phyloP scores from a whole-genome alignment of 2,797 vertebrate species.

The Tokudaia tokunoshimensis region DNA sequence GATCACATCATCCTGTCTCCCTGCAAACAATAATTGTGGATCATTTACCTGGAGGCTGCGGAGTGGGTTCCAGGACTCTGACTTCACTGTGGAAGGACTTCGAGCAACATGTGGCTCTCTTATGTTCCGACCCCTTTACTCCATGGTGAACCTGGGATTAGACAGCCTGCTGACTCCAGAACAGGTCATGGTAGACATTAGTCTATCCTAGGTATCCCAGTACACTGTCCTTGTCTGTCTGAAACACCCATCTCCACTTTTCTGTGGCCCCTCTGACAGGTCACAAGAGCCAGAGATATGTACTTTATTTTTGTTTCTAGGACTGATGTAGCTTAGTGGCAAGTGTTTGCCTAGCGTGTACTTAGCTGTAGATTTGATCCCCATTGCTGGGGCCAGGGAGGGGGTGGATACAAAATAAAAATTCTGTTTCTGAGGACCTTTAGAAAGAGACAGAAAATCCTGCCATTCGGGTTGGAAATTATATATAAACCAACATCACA shows the following conservation, averaged over 20 bases:
- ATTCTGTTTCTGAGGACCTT: not conserved
- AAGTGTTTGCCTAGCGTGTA: not conserved
- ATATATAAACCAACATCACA: not conserved
- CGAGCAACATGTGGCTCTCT: not conserved
- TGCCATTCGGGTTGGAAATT: not conserved
- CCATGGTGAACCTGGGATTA: not conserved
- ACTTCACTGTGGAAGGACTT: not conserved
- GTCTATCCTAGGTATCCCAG: fast-evolving
- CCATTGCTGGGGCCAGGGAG: not conserved
- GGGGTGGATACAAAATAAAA: too few relatives aligned
- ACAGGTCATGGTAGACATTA: not conserved
- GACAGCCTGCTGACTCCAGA: not conserved
- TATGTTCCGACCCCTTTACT: not conserved
- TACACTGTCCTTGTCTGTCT: not conserved
- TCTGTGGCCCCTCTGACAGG: fast-evolving
- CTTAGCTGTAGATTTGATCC: not conserved
- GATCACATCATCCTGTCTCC: not conserved
- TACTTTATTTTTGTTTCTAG: not conserved
- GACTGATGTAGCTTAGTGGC: not conserved
- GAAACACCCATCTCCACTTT: not conserved
- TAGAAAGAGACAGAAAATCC: not conserved
- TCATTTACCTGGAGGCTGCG: not conserved
- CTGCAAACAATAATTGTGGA: not conserved
- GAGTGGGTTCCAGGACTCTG: not conserved
- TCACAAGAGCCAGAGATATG: not conserved